Percentiles rank a stretch among this genome's conserved stretches.
Evolutionary conservation across 2,888 invertebrate species (phyloP).

Genomic region (Eilema sororculum): DNA sequence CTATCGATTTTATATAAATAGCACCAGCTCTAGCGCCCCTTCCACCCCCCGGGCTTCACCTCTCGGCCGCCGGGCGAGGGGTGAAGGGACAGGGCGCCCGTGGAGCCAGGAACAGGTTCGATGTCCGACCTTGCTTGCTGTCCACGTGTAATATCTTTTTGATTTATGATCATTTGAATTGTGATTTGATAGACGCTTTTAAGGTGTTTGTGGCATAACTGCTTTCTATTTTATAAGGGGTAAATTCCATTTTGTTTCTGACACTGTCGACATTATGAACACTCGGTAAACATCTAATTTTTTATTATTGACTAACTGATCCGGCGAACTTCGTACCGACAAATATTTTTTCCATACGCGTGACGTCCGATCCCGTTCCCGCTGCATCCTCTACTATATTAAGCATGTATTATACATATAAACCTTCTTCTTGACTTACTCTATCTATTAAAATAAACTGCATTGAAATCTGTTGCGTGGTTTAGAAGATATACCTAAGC

Average conservation of each 20-base stretch:
- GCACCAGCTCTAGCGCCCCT: slow-evolving; percentile 68
- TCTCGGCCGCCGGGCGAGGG: slow-evolving; percentile 23
- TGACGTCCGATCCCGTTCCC: too few relatives aligned
- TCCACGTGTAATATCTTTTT: slow-evolving; percentile 58
- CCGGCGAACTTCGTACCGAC: too few relatives aligned
- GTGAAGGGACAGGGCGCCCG: slow-evolving; percentile 36
- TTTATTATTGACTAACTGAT: not conserved
- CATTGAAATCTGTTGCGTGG: too few relatives aligned
- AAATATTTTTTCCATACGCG: too few relatives aligned
- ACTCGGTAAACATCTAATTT: not conserved
- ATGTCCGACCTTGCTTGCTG: slow-evolving; percentile 68
- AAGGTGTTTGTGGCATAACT: not conserved
- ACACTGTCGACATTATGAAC: not conserved
- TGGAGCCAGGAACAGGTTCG: slow-evolving; percentile 57
- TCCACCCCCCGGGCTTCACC: slow-evolving; percentile 32
- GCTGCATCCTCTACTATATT: too few relatives aligned
- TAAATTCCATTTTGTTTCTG: not conserved
- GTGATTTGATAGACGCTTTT: not conserved
- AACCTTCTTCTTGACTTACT: too few relatives aligned
- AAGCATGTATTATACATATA: too few relatives aligned
- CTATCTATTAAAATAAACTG: too few relatives aligned
- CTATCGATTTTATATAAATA: slow-evolving; percentile 85
- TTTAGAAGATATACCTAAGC: too few relatives aligned
- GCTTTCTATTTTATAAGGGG: not conserved
- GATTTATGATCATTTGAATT: slow-evolving; percentile 17